phyloP scores from a whole-genome alignment of 37 sponge, comb jelly and placozoan species.

The Cliona cf. orientalis region DNA sequence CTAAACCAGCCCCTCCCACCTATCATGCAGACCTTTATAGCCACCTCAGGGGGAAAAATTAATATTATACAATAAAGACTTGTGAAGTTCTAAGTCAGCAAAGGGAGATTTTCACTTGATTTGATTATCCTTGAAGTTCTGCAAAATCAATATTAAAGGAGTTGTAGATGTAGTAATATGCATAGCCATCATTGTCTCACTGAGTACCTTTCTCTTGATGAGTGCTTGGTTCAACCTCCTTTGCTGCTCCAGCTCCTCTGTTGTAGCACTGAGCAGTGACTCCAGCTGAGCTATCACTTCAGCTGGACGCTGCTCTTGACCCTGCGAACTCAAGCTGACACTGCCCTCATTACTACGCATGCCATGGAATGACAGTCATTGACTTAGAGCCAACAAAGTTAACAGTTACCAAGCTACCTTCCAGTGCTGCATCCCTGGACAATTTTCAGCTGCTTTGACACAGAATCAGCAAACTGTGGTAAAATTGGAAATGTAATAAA shows the following conservation, averaged over 20 bases:
- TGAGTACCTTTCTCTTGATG: constrained; percentile 26
- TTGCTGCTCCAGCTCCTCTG: constrained; percentile 31
- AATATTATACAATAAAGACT: no score
- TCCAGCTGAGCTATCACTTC: constrained; percentile 9
- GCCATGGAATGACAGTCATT: no score
- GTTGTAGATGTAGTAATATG: no score
- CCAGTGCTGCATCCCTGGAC: background rate
- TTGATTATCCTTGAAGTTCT: no score
- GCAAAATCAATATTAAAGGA: no score
- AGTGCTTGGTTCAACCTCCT: constrained; percentile 14
- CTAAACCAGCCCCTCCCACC: no score
- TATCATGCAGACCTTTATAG: no score
- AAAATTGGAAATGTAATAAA: background rate
- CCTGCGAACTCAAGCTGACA: background rate
- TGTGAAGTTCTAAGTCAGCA: no score
- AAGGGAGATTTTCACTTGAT: no score
- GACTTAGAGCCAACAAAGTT: no score
- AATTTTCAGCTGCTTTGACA: background rate
- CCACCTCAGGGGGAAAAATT: no score
- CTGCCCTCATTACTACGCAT: background rate
- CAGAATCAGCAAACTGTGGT: constrained; percentile 10
- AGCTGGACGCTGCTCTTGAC: background rate
- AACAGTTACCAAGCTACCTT: background rate
- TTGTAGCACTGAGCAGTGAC: background rate
- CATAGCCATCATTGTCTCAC: no score